These are phyloP conservation scores for Barypeithes pellucidus DNA, from an alignment of 2,888 invertebrate species.

Conservation along the genomic window DNA sequence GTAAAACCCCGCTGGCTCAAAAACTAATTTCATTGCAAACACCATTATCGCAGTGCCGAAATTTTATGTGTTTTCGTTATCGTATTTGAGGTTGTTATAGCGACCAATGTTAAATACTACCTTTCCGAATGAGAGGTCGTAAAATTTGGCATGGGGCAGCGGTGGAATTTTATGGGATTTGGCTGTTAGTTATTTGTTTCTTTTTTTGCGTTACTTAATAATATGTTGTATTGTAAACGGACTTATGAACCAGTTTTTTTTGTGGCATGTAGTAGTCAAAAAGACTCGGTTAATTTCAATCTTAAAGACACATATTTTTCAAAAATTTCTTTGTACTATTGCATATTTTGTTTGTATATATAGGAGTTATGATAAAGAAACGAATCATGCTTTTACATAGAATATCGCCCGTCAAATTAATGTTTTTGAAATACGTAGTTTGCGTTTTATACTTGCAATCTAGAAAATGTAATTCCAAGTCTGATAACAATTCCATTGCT, in stretches of 20 bases:
- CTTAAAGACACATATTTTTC: too few relatives aligned
- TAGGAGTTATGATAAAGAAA: too few relatives aligned
- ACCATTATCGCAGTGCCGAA: slow-evolving; percentile 46
- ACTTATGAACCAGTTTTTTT: background rate
- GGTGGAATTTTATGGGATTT: slow-evolving; percentile 35
- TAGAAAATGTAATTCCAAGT: too few relatives aligned
- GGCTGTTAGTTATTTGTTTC: slow-evolving; percentile 24
- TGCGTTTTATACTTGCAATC: too few relatives aligned
- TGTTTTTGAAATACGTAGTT: too few relatives aligned
- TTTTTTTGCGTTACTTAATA: slow-evolving; percentile 1
- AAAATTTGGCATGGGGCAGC: slow-evolving; percentile 30
- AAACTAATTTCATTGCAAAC: slow-evolving; percentile 45
- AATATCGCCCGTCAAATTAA: too few relatives aligned
- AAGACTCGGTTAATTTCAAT: too few relatives aligned
- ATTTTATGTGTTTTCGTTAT: slow-evolving; percentile 43
- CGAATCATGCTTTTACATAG: too few relatives aligned
- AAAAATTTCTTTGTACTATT: too few relatives aligned
- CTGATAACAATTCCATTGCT: too few relatives aligned
- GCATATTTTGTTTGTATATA: too few relatives aligned
- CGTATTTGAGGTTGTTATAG: slow-evolving; percentile 39
- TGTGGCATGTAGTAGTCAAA: background rate
- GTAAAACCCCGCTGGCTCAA: slow-evolving; percentile 33
- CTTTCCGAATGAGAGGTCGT: slow-evolving; percentile 25
- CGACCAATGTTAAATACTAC: slow-evolving; percentile 35
- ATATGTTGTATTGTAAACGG: slow-evolving; percentile 13